Evolutionary conservation across 2,888 invertebrate species (phyloP), one percentile per base, ranked within the genome.

Genomic region (Conistra vaccinii): DNA sequence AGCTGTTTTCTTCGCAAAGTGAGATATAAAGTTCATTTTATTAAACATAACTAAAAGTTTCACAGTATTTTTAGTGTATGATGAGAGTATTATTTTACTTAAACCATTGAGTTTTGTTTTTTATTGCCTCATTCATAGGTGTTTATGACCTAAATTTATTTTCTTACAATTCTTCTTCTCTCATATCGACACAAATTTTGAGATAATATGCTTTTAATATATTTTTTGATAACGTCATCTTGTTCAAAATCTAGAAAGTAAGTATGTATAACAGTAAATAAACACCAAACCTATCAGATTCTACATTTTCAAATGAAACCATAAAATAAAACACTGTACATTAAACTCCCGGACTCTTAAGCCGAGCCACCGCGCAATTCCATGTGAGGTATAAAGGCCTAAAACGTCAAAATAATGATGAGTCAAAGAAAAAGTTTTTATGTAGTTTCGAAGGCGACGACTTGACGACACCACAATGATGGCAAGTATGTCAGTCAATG

Each of bases 1-100:
- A 23, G 81, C 63, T 69, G 75, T 73, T 76, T 67, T 72, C 53
- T 72, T 23, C 62, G 39, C 68, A 70, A 84, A 76, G 26, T 68
- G 61, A 29, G 60, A 45, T 32, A 75, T 80, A 60, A 84, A 70
- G 23, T 58, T 69, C 39, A 48, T 68, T 84, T 82, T 53, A 84
- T 74, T 80, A 53, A 35, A 29, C 32, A 42, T 20, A 17, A 77
- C 71, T 55, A 42, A 58, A 57, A 73, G 23, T 35, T 55, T 55
- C 55, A 79, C 5, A 14, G 62, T 23, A 0, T 51, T 51, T 62
- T 80, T 4, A 32, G 26, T 23, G 20, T 26, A 17, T 61, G 14
- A 23, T 42, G 60, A 42, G 26, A 45, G 26, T 35, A 62, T 76
- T 71, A 23, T 78, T 79, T 61, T 17, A 39, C 5, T 62, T 39